Percentiles rank a stretch among this genome's conserved stretches.
phyloP scores from a whole-genome alignment of 1,140 invertebrate species.

The Papilio dardanus region DNA sequence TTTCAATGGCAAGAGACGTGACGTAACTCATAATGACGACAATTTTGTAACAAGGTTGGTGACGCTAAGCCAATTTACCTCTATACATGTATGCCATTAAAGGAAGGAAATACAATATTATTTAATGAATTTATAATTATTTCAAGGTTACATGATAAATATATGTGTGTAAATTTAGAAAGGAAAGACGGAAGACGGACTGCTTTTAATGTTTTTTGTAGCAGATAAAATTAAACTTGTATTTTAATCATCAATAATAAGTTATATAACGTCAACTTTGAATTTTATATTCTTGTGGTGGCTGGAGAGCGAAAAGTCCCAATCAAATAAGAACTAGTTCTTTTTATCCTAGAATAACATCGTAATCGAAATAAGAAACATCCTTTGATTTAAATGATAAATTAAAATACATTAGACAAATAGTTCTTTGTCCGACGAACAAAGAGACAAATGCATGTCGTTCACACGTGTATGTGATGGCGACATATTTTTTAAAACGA shows the following conservation, averaged over 20 bases:
- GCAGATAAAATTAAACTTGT: not conserved
- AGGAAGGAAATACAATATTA: not conserved
- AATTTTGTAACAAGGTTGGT: slow-evolving; percentile 12
- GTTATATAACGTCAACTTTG: no score
- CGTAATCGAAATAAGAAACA: no score
- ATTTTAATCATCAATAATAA: not conserved
- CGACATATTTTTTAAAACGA: not conserved
- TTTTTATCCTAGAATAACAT: no score
- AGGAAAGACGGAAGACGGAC: not conserved
- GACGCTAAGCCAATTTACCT: slow-evolving; percentile 12
- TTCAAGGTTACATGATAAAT: not conserved
- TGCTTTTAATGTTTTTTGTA: not conserved
- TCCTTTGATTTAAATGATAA: not conserved
- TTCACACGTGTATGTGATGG: not conserved
- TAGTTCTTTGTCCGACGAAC: slow-evolving; percentile 3
- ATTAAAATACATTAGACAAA: not conserved
- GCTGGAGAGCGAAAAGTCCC: no score
- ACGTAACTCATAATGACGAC: slow-evolving; percentile 6
- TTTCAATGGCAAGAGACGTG: not conserved
- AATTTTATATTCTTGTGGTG: no score
- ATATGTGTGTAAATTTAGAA: not conserved
- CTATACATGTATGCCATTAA: not conserved
- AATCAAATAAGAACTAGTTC: no score
- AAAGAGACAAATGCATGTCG: not conserved
- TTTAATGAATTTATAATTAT: not conserved